A percentile compares a stretch with the other conserved stretches of the same genome.
These are phyloP conservation scores for Chrosomus eos DNA, from an alignment of 2,797 vertebrate species.

Conservation along the genomic window DNA sequence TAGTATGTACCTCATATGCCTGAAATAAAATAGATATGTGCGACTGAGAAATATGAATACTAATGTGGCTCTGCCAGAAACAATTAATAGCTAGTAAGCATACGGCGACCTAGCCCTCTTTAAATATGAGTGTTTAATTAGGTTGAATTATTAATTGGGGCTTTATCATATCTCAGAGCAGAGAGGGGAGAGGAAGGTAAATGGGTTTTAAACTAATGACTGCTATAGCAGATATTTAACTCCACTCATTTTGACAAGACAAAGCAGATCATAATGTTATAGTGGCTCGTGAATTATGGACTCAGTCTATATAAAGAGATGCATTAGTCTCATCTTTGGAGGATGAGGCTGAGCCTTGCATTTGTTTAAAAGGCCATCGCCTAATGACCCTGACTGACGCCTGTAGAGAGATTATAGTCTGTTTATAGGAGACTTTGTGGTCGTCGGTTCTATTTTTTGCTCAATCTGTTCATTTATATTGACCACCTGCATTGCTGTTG, in stretches of 20 bases:
- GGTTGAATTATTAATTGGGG: conserved; percentile 77
- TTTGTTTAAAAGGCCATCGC: conserved; percentile 50
- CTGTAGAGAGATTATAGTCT: conserved; percentile 5
- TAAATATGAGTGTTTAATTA: conserved; percentile 83
- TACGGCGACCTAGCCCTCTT: conserved; percentile 60
- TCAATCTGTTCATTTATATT: conserved; percentile 19
- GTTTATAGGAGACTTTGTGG: background rate
- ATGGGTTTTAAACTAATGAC: conserved; percentile 66
- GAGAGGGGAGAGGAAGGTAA: conserved; percentile 57
- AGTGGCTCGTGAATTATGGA: conserved; percentile 60
- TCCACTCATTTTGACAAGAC: conserved; percentile 62
- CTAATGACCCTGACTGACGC: background rate
- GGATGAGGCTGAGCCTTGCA: conserved; percentile 2
- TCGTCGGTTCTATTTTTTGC: background rate
- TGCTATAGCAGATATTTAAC: conserved; percentile 61
- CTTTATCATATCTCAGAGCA: conserved; percentile 68
- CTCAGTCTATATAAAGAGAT: conserved; percentile 64
- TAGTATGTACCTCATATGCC: conserved; percentile 26
- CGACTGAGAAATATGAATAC: conserved; percentile 55
- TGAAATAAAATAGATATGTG: conserved; percentile 41
- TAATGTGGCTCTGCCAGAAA: conserved; percentile 55
- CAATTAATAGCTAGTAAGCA: conserved; percentile 61
- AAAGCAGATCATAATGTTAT: conserved; percentile 65
- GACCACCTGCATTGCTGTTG: background rate
- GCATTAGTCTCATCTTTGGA: conserved; percentile 51